These are phyloP conservation scores for Notolepis coatsorum DNA, from an alignment of 2,797 vertebrate species.

Conservation along the genomic window DNA sequence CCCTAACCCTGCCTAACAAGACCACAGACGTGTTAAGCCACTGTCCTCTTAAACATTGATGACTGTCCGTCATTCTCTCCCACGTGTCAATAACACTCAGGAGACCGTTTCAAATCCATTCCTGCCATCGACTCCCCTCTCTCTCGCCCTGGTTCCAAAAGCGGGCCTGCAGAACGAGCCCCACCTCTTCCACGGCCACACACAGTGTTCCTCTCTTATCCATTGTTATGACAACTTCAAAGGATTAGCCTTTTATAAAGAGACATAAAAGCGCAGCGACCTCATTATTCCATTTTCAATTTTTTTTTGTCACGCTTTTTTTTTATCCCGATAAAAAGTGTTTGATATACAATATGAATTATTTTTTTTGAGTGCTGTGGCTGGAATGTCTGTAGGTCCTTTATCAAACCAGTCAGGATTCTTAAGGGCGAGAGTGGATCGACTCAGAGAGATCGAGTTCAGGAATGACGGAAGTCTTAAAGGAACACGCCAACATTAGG, in stretches of 20 bases:
- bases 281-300: background rate
- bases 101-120: background rate
- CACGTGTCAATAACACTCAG: background rate
- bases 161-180: background rate
- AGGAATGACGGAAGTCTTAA: no score
- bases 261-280: background rate
- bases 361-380: background rate
- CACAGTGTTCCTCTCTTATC: background rate
- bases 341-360: background rate
- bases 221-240: background rate
- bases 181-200: background rate
- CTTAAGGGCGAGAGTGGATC: background rate
- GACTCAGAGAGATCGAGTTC: background rate
- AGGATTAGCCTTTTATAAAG: background rate
- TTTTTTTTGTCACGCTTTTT: no score
- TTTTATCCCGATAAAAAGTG: background rate
- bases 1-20: no score
- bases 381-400: background rate
- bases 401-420: background rate
- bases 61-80: constrained; percentile 11
- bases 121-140: background rate
- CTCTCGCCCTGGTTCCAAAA: background rate
- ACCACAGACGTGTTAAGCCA: no score
- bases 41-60: no score
- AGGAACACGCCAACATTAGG: no score